phyloP scores from a whole-genome alignment of 2,888 invertebrate species.

The Athripsodes cinereus region DNA sequence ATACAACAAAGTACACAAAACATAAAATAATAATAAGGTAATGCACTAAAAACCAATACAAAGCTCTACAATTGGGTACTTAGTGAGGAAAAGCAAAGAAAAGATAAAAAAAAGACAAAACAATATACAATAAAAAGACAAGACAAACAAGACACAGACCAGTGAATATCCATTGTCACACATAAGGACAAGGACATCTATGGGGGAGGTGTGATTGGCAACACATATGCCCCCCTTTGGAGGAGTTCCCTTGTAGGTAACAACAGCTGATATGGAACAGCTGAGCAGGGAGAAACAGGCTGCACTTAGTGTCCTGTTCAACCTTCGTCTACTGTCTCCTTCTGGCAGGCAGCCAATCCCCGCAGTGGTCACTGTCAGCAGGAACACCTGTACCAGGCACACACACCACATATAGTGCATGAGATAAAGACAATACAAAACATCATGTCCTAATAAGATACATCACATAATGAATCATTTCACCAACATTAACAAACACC shows the following conservation, averaged over 20 bases:
- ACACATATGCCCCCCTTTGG: constrained; percentile 85
- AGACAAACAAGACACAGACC: constrained; percentile 58
- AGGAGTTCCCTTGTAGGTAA: constrained; percentile 85
- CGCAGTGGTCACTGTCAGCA: constrained; percentile 81
- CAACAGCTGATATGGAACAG: constrained; percentile 83
- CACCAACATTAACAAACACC: too few species aligned
- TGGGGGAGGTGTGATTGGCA: constrained; percentile 92
- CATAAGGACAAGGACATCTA: constrained; percentile 94
- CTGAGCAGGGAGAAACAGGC: constrained; percentile 92
- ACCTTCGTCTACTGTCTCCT: constrained; percentile 66
- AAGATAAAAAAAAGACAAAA: neutral
- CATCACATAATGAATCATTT: too few species aligned
- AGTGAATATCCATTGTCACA: constrained; percentile 96
- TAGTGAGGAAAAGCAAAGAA: neutral
- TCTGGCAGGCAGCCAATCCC: constrained; percentile 79
- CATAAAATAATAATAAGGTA: too few species aligned
- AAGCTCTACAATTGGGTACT: neutral
- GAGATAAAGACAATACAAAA: neutral
- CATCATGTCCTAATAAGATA: neutral
- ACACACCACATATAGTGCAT: neutral
- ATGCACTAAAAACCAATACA: neutral
- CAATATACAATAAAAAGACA: neutral
- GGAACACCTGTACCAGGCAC: constrained; percentile 63
- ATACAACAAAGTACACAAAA: too few species aligned
- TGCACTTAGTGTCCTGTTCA: constrained; percentile 75